phyloP scores from a whole-genome alignment of 2,113 vertebrate species.

The Drymodes brunneopygia region DNA sequence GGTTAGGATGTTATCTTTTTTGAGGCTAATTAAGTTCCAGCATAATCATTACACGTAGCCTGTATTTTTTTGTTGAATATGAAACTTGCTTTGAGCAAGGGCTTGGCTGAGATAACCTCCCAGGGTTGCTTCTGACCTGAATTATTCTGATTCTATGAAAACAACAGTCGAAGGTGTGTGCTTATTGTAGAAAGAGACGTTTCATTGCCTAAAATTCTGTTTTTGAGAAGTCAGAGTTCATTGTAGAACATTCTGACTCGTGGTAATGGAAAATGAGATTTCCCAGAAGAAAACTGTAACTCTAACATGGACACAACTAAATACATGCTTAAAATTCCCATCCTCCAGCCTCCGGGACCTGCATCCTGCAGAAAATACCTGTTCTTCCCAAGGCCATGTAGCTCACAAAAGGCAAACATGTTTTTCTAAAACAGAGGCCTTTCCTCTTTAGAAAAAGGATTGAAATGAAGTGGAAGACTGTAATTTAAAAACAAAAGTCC shows the following conservation, averaged over 20 bases:
- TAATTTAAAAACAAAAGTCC: slow-evolving; percentile 52
- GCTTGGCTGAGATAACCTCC: neutral
- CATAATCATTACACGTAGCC: neutral
- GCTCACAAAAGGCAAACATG: neutral
- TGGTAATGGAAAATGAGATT: slow-evolving; percentile 21
- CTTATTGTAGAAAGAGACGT: neutral
- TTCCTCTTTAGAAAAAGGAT: neutral
- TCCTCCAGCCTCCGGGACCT: neutral
- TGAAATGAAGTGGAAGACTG: neutral
- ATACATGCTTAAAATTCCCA: neutral
- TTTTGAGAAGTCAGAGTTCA: slow-evolving; percentile 38
- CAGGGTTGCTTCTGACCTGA: neutral
- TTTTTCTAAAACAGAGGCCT: neutral
- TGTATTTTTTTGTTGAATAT: slow-evolving; percentile 1
- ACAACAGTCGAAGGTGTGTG: neutral
- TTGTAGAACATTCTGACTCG: neutral
- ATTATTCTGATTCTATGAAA: slow-evolving; percentile 15
- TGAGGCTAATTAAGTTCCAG: slow-evolving; percentile 29
- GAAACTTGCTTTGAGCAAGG: slow-evolving; percentile 15
- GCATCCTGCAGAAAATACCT: neutral
- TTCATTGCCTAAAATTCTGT: slow-evolving; percentile 25
- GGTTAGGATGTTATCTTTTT: slow-evolving; percentile 22
- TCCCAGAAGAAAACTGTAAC: neutral
- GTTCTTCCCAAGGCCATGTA: neutral
- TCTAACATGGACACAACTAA: neutral